A percentile compares a stretch with the other conserved stretches of the same genome.
These are phyloP conservation scores for Stenurella melanura DNA, from an alignment of 2,888 invertebrate genomes.

Conservation along the genomic window DNA sequence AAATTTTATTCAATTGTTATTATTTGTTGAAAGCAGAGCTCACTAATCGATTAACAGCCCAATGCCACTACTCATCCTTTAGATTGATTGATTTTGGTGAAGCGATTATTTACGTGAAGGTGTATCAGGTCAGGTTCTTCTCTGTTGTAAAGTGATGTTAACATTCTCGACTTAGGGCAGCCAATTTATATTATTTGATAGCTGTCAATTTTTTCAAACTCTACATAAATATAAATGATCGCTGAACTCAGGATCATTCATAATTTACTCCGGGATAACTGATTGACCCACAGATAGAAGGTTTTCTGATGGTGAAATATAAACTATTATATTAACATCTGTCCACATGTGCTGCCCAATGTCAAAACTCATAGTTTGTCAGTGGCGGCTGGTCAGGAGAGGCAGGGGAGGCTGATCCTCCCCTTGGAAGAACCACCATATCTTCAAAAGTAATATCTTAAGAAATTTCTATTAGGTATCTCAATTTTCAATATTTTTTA, in stretches of 20 bases:
- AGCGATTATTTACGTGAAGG: neutral
- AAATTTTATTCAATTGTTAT: slow-evolving; percentile 12
- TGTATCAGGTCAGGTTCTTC: neutral
- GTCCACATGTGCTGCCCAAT: too few species aligned
- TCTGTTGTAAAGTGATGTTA: neutral
- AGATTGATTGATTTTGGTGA: slow-evolving; percentile 3
- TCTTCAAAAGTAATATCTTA: too few species aligned
- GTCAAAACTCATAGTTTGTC: too few species aligned
- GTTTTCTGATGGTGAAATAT: neutral
- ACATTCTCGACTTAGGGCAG: neutral
- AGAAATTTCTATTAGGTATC: too few species aligned
- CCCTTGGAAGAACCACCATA: too few species aligned
- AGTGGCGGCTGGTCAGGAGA: too few species aligned
- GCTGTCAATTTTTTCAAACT: neutral
- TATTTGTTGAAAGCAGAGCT: slow-evolving; percentile 4
- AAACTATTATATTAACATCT: neutral
- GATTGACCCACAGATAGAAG: neutral
- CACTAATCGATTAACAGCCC: neutral
- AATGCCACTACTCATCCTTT: neutral
- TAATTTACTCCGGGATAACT: neutral
- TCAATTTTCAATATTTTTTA: too few species aligned
- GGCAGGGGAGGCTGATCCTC: too few species aligned
- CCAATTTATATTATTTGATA: slow-evolving; percentile 2
- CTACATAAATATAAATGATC: neutral
- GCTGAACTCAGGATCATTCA: neutral